Evolutionary conservation across 92 coral and sea anemone genomes (phyloP), one percentile per base, ranked within the genome.

Genomic region (Muricea muricata): DNA sequence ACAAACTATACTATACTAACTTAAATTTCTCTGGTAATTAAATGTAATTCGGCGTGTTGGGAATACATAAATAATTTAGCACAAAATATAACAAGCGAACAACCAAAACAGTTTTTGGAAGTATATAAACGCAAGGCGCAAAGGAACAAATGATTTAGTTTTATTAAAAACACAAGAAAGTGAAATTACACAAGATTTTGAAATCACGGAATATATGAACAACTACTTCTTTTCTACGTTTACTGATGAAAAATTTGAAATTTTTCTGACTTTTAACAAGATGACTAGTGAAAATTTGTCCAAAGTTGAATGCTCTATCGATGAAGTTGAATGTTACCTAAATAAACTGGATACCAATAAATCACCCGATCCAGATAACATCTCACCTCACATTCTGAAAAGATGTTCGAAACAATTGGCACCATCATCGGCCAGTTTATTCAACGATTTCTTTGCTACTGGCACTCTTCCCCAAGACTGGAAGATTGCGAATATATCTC

Each of bases 1-100:
- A 52, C 56, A 15, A 46, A 24, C 17, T 74, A 82, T 73, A 80
- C 21, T 73, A 87, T 33, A 79, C 58, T 1, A 73, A 67, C 32
- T 50, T 86, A 21, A 86, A 80, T n/a, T 61, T 55, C 67, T 24
- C 34, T 29, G 45, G 40, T 81, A 80, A 80, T 18, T 0, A 66
- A 26, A 24, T 86, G 58, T 24, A 86, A 86, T 39, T 29, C 14
- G 7, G 85, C 89, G 21, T 80, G 85, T n/a, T 65, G 89, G 87
- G 42, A 17, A 26, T 85, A 77, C 25, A 33, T 76, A 14, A 52
- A 65, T 48, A 46, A 30, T 20, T 54, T 79, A 79, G 50, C 86
- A 18, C 29, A 18, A 28, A 83, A 78, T 21, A 25, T 86, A 0
- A 26, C 15, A 28, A 63, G 66, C 70, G 79, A 65, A 34, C 72